Conservation (phyloP, 2,888 invertebrate species). For the Cacoxenus indagator region DNA sequence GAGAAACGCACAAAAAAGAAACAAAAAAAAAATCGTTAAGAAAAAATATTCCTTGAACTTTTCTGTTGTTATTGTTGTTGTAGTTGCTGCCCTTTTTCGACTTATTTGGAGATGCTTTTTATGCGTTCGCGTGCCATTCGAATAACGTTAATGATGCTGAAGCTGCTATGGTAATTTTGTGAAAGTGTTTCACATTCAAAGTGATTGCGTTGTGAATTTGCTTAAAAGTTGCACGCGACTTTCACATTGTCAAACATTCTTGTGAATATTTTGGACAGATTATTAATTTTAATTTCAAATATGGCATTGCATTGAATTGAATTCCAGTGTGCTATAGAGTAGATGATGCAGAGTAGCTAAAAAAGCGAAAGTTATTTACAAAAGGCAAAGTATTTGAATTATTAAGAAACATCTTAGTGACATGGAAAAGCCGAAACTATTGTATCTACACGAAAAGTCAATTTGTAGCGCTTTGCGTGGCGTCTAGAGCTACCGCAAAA, state of each 20-base stretch:
- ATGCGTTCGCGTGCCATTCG: constrained; percentile 13
- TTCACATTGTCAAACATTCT: constrained; percentile 5
- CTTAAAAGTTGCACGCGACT: not conserved
- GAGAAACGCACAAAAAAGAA: not conserved
- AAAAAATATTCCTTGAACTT: not conserved
- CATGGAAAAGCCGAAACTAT: not conserved
- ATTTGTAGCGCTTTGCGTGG: not conserved
- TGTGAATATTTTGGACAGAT: not conserved
- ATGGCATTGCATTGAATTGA: too few species aligned
- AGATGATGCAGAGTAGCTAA: too few species aligned
- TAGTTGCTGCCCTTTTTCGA: not conserved
- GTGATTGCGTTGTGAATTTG: constrained; percentile 9
- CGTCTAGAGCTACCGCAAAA: not conserved
- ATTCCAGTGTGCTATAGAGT: too few species aligned
- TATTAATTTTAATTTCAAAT: not conserved
- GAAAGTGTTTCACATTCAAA: constrained; percentile 15
- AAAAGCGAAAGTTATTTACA: too few species aligned
- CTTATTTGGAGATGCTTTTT: not conserved
- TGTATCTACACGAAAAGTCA: constrained; percentile 4
- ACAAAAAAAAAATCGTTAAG: not conserved
- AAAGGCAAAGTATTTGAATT: not conserved
- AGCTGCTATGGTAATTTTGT: constrained; percentile 9
- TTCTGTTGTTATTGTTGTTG: not conserved
- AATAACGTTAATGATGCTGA: constrained; percentile 16
- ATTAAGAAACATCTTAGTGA: not conserved